Base-by-base conservation (phyloP, 2,797 vertebrate species). In the Lacerta bilineata region DNA sequence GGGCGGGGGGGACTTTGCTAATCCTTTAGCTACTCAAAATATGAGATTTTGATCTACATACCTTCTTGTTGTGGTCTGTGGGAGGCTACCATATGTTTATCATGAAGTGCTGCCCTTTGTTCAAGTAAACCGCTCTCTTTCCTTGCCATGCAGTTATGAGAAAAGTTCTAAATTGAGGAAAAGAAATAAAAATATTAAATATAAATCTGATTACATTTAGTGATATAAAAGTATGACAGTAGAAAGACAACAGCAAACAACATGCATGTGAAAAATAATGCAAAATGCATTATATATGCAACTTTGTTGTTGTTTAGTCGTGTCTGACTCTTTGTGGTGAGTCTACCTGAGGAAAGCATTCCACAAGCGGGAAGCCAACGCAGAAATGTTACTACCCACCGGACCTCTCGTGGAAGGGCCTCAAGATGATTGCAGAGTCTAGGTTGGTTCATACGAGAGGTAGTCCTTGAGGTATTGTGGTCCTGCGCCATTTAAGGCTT, bases 21-120 rank as follows among this genome's bases (percentile, higher is more conserved):
- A 59, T 17, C 7, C 1, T 72, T 39, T n/a, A 82, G 25, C 15
- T 0, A 77, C 50, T 91, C n/a, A 86, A 82, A 89, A 82, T 25
- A 1, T 25, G 25, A 72, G 85, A 74, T 23, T 8, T 77, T 61
- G 82, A 17, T 36, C 0, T 89, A 90, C 95, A 4, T 95, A 98
- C 97, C 97, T 97, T 97, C 97, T 96, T 94, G 93, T 89, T 97
- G 97, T 93, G 94, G 86, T 91, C 96, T 96, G 5, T 97, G 97
- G 88, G 97, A 95, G 64, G 95, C 87, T 93, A 95, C 2, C 0
- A 92, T 82, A 80, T 96, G 93, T 90, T 96, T 97, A 80, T 97
- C 97, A 13, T 93, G 97, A 96, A 95, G 94, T 91, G 92, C 50
- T 75, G 94, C 83, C 74, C 92, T 91, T 95, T 93, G 95, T 89